phyloP scores from a whole-genome alignment of 2,797 vertebrate genomes.

The Chlorospingus semifuscus region DNA sequence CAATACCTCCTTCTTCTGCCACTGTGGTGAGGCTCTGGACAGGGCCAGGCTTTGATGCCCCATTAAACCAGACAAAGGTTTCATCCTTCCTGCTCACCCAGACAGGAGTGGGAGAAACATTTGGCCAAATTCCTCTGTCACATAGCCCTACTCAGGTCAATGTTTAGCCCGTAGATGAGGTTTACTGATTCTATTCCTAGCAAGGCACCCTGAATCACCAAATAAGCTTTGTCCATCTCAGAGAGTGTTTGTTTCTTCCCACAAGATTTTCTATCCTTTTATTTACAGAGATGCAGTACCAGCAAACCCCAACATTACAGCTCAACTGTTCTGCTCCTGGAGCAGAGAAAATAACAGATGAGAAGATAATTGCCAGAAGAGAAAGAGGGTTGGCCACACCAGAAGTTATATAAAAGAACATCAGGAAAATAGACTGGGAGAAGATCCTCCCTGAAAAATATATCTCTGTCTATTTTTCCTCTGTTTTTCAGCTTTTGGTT shows the following conservation, averaged over 20 bases:
- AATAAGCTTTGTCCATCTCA: not conserved
- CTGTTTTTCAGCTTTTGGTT: not conserved
- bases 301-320: not conserved
- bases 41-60: not conserved
- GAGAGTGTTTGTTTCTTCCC: not conserved
- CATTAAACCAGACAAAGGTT: not conserved
- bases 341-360: not conserved
- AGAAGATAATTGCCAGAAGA: not conserved
- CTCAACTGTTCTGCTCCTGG: not conserved
- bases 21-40: not conserved
- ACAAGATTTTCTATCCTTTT: not conserved
- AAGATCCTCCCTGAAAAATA: not conserved
- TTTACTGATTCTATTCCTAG: not conserved
- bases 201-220: not conserved
- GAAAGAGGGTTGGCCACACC: not conserved
- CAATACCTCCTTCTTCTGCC: not conserved
- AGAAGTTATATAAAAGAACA: not conserved
- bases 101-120: not conserved
- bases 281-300: not conserved
- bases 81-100: not conserved
- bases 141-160: not conserved
- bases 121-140: not conserved
- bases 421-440: not conserved
- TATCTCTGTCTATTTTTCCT: not conserved
- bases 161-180: not conserved